Conservation (phyloP, 2,797 vertebrate species). For the Trematomus bernacchii region DNA sequence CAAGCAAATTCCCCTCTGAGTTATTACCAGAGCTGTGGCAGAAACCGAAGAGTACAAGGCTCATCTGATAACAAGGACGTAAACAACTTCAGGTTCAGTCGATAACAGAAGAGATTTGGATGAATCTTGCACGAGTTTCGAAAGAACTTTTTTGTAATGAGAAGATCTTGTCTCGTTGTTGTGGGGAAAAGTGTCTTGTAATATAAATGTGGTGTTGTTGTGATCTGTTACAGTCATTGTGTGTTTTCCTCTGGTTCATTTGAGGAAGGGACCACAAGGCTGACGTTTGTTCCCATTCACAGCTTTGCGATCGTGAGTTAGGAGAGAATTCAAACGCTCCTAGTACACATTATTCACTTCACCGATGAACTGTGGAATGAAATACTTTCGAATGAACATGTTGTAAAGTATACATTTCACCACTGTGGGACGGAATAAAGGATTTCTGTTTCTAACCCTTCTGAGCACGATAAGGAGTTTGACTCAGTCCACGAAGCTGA, state of each 20-base stretch:
- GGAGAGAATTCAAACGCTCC: neutral
- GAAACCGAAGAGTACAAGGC: conserved; percentile 35
- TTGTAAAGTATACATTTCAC: no score
- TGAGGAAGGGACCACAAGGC: conserved; percentile 6
- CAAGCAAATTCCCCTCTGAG: conserved; percentile 41
- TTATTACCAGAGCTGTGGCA: conserved; percentile 47
- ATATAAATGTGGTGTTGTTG: conserved; percentile 22
- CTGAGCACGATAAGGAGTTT: neutral
- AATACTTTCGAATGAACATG: neutral
- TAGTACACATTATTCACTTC: neutral
- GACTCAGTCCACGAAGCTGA: neutral
- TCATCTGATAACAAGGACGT: conserved; percentile 51
- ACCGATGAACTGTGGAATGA: neutral
- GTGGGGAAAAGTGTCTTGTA: neutral
- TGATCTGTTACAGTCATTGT: conserved; percentile 24
- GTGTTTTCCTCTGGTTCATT: conserved; percentile 20
- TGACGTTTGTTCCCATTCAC: neutral
- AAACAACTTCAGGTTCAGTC: conserved; percentile 51
- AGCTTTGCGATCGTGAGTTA: neutral
- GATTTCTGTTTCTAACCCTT: no score
- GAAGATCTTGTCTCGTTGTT: conserved; percentile 23
- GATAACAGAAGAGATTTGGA: conserved; percentile 19
- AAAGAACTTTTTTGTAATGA: conserved; percentile 12
- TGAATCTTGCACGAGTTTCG: conserved; percentile 20
- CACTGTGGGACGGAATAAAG: no score